Evolutionary conservation across 2,113 vertebrate species (phyloP).

Genomic region (Indicator indicator): DNA sequence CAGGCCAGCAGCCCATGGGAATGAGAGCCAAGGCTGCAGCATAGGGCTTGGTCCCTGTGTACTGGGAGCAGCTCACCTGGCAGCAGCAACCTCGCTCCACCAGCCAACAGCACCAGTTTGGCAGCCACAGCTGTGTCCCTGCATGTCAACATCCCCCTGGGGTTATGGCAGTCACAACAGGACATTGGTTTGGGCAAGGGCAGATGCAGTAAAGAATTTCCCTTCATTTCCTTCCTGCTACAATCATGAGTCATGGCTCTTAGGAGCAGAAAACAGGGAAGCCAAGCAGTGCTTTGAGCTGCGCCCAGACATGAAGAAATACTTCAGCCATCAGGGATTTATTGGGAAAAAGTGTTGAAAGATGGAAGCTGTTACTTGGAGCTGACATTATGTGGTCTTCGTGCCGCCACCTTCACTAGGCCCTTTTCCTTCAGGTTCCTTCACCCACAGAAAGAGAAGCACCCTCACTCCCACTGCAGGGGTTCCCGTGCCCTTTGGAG

Average conservation of each 20-base stretch:
- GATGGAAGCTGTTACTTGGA: not conserved
- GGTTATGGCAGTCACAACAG: not conserved
- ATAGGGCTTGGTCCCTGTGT: not conserved
- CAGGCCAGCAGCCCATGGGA: not conserved
- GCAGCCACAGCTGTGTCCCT: not conserved
- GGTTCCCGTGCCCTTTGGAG: not conserved
- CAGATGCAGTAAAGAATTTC: constrained; percentile 5
- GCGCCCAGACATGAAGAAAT: constrained; percentile 4
- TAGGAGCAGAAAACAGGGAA: not conserved
- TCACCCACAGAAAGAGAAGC: not conserved
- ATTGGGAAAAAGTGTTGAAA: not conserved
- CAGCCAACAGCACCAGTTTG: accelerated
- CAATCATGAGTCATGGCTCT: constrained; percentile 12
- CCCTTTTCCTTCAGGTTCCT: not conserved
- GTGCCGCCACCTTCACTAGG: not conserved
- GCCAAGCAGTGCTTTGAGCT: not conserved
- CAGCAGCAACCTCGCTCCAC: not conserved
- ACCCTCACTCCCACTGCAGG: not conserved
- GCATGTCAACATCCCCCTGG: not conserved
- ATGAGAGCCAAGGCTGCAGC: not conserved
- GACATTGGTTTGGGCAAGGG: not conserved
- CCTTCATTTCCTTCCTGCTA: constrained; percentile 15
- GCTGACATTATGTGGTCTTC: not conserved
- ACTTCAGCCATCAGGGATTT: not conserved
- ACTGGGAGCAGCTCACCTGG: not conserved